Percentiles rank a stretch among this genome's conserved stretches.
Evolutionary conservation across 2,888 invertebrate genomes (phyloP).

Genomic region (Troides helena): DNA sequence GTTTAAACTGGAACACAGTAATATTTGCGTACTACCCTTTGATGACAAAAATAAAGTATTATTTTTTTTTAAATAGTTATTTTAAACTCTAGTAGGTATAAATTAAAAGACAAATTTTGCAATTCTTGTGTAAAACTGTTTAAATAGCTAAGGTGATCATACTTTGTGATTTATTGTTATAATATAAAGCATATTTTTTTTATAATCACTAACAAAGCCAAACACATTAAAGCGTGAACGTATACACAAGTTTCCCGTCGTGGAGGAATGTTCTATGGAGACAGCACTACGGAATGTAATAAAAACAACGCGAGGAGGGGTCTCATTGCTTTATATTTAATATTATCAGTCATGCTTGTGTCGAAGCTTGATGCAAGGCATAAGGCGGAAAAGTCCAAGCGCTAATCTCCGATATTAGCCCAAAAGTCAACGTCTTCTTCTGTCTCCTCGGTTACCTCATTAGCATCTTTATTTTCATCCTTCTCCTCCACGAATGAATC

Average conservation of each 20-base stretch:
- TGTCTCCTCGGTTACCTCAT: slow-evolving; percentile 66
- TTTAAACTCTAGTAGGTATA: neutral
- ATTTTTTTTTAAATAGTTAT: neutral
- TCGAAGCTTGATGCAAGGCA: slow-evolving; percentile 56
- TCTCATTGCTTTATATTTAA: slow-evolving; percentile 60
- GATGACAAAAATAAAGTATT: no score
- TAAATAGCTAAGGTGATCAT: slow-evolving; percentile 13
- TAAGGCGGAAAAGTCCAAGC: slow-evolving; percentile 54
- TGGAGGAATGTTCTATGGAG: slow-evolving; percentile 31
- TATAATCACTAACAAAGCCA: slow-evolving; percentile 32
- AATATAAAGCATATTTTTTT: slow-evolving; percentile 18
- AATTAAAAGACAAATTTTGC: slow-evolving; percentile 19
- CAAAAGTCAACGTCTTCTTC: slow-evolving; percentile 72
- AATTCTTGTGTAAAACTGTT: slow-evolving; percentile 10
- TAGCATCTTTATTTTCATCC: slow-evolving; percentile 51
- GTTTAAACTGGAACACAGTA: no score
- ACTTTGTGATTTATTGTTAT: slow-evolving; percentile 8
- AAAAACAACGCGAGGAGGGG: slow-evolving; percentile 60
- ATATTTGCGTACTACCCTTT: no score
- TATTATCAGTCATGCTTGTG: slow-evolving; percentile 71
- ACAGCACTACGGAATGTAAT: slow-evolving; percentile 33
- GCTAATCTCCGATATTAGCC: slow-evolving; percentile 70
- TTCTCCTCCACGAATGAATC: slow-evolving; percentile 68
- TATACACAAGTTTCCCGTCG: slow-evolving; percentile 30
- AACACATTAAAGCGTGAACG: slow-evolving; percentile 29